These are phyloP conservation scores for Cuniculus paca DNA, from an alignment of 2,797 vertebrate species.

Conservation along the genomic window DNA sequence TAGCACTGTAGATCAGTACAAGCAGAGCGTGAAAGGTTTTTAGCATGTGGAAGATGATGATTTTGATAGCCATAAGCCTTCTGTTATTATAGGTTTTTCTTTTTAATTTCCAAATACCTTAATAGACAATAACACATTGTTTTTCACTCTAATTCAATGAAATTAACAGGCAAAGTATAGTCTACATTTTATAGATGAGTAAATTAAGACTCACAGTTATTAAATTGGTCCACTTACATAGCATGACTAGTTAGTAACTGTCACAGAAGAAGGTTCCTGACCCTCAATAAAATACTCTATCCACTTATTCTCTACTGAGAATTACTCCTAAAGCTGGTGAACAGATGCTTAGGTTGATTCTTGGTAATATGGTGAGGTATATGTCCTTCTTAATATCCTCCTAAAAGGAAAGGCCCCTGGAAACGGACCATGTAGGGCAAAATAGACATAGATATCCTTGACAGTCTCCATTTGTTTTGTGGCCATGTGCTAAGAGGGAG, in stretches of 20 bases:
- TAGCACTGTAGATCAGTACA: not conserved
- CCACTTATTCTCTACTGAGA: conserved; percentile 50
- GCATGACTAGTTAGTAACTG: conserved; percentile 48
- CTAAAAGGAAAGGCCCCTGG: conserved; percentile 65
- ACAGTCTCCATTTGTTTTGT: conserved; percentile 68
- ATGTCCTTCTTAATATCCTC: conserved; percentile 73
- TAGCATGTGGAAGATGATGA: conserved; percentile 6
- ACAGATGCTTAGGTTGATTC: conserved; percentile 53
- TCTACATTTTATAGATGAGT: conserved; percentile 64
- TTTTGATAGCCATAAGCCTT: conserved; percentile 45
- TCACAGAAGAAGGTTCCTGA: not conserved
- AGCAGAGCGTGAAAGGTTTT: conserved; percentile 42
- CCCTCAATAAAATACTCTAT: conserved; percentile 46
- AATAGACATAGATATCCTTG: conserved; percentile 68
- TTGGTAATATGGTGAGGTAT: conserved; percentile 55
- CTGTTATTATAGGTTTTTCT: conserved; percentile 33
- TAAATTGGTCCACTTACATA: conserved; percentile 54
- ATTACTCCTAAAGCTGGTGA: conserved; percentile 55
- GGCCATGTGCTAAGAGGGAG: conserved; percentile 21
- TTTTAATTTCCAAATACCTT: conserved; percentile 46
- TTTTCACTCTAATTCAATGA: conserved; percentile 59
- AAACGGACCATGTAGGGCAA: conserved; percentile 69
- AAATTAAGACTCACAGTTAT: conserved; percentile 54
- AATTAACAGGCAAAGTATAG: conserved; percentile 41
- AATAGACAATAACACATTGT: conserved; percentile 28